Base-by-base conservation (phyloP, 2,113 vertebrate genomes). In the Xenus cinereus region DNA sequence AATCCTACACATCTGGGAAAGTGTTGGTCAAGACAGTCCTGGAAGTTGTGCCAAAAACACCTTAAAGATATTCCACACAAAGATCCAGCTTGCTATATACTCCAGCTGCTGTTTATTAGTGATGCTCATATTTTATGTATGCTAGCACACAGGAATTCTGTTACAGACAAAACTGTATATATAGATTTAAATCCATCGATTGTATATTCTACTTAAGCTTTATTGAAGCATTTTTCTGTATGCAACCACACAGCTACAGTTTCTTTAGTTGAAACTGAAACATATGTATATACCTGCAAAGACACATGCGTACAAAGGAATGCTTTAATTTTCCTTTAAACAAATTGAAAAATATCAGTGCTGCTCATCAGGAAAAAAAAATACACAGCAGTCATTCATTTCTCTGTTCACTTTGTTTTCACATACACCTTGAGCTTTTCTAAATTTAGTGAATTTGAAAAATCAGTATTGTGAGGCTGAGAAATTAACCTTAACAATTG, bases 71-170 rank as follows among this genome's bases (percentile, higher is more conserved):
- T 96, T 95, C 90, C 74, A 53, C 51, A 69, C 67, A 91, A 87
- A 95, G 96, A 92, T 67, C 87, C 96, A 94, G 93, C 92, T 95
- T 74, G 60, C 71, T 77, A 82, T 71, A 43, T 48, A 71, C 79
- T 67, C 75, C 98, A 95, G 97, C 97, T 97, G 97, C 95, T 87
- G 94, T 89, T 91, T 95, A 85, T 95, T 95, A 96, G 95, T 50
- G 93, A 79, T 87, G 94, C 91, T 97, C 91, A 43, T 94, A 86
- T 96, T 97, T 96, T 94, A 93, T 74, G 69, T 81, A 82, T 54
- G 72, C 63, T 35, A 59, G 46, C 88, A 88, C 78, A 77, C 27
- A 76, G 50, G 95, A 93, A 86, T 67, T 66, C 75, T 67, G 62
- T 35, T 41, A 73, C 41, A 74, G 87, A 68, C 46, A 45, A 32